Evolutionary conservation across 1,140 invertebrate genomes (phyloP), one percentile per base, ranked within the genome.

Genomic region (Drosophila takahashii): DNA sequence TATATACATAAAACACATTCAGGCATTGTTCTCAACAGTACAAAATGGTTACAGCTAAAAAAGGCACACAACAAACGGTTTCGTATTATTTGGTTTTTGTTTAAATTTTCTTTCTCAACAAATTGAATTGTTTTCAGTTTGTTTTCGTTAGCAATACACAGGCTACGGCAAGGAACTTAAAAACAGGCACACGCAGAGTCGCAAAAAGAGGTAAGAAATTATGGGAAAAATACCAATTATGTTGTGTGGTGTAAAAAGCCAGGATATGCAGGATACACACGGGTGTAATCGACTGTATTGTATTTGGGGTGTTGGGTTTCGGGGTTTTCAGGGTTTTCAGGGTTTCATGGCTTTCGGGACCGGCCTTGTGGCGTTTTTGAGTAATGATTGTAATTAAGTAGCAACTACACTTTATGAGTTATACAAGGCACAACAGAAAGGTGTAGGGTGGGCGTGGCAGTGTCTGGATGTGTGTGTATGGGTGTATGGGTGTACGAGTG

Each of bases 321-420:
- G 7, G 39, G 5, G 18, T 6, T 18, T 61, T 41, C 39, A 8
- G 39, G 39, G 37, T 39, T 39, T 39, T 5, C 13, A 4, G 37
- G 42, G 10, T 18, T 58, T 22, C 22, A 22, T 37, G 39, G 36
- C 41, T 29, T 62, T 15, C 59, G 57, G 39, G 47, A 37, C 57
- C 54, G 67, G 61, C 64, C 78, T 81, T 76, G 74, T 75, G 74
- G 74, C 70, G 71, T 66, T 66, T 86, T 81, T 87, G 83, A 86
- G 84, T 86, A 86, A 86, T 89, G 83, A 81, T 87, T 86, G 83
- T 87, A 86, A 86, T 86, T 86, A 86, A 86, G 83, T 86, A 83
- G 81, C 79, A 86, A 79, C 83, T 86, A 83, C 75, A 81, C 75
- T 86, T 86, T 87, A 86, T 86, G 83, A 86, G 75, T 77, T 77